Evolutionary conservation across 2,797 vertebrate species (phyloP), one percentile per base, ranked within the genome.

Genomic region (Rhincodon typus): DNA sequence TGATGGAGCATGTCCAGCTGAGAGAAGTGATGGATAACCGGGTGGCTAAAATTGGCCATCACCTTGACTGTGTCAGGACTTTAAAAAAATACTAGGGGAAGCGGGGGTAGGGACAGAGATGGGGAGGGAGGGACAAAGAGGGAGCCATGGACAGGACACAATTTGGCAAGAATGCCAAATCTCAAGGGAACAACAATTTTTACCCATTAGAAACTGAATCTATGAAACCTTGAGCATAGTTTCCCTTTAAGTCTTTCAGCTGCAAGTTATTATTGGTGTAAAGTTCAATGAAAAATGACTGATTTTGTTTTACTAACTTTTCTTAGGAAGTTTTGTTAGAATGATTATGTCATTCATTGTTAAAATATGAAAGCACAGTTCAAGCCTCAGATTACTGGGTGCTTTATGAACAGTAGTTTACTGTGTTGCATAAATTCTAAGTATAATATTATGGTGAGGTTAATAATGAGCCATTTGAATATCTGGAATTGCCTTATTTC

Each of bases 51-150:
- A 98, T 98, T 98, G 98, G 98, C 97, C 98, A 98, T 98, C 98
- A 98, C 98, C 98, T 98, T 98, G 98, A 98, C 97, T 98, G 97
- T 98, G 97, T 98, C 98, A 98, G 98, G 97, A 98, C 97, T 98
- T 98, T 97, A 98, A 98, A 98, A 95, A 34, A 95, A 95, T 70
- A 93, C 90, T 93, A 69, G 66, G 66, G 62, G 57, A 93, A 8
- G 53, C 0, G 17, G 88, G 34, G 34, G 62, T 27, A 30, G 72
- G 27, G 50, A 13, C 8, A 1, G 86, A 46, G 25, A 3, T n/a
- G 34, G 79, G n/a, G 15, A 27, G 50, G 50, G n/a, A 13, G n/a
- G n/a, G n/a, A n/a, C n/a, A n/a, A n/a, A n/a, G n/a, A n/a, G n/a
- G n/a, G n/a, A n/a, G n/a, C n/a, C n/a, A n/a, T n/a, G n/a, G n/a